Conservation (phyloP, 2,797 vertebrate genomes). For the Acanthiza pusilla region DNA sequence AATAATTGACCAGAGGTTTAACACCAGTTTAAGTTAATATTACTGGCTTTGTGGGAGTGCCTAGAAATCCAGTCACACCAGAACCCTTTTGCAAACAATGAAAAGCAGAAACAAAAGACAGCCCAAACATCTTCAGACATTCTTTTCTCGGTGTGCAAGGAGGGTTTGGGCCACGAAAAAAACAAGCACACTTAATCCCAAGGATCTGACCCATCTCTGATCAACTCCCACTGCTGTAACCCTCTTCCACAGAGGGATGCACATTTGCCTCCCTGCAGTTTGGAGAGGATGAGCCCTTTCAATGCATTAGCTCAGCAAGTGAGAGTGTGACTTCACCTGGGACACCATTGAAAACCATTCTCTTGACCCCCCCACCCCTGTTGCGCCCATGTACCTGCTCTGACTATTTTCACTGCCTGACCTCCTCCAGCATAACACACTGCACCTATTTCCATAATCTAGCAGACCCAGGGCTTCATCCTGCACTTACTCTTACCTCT, state of each 20-base stretch:
- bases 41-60: neutral
- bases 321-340: neutral
- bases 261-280: neutral
- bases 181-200: neutral
- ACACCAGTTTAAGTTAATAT: neutral
- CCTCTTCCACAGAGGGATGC: neutral
- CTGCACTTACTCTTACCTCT: neutral
- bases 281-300: neutral
- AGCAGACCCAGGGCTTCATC: neutral
- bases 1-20: neutral
- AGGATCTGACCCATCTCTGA: neutral
- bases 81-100: neutral
- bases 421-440: neutral
- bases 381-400: neutral
- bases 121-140: neutral
- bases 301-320: neutral
- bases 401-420: neutral
- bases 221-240: neutral
- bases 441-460: neutral
- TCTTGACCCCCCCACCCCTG: accelerated
- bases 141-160: neutral
- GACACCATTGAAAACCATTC: neutral
- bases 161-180: neutral
- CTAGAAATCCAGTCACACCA: neutral
- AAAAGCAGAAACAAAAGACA: neutral